Evolutionary conservation across 1,140 invertebrate species (phyloP).

Genomic region (Papilio xuthus): DNA sequence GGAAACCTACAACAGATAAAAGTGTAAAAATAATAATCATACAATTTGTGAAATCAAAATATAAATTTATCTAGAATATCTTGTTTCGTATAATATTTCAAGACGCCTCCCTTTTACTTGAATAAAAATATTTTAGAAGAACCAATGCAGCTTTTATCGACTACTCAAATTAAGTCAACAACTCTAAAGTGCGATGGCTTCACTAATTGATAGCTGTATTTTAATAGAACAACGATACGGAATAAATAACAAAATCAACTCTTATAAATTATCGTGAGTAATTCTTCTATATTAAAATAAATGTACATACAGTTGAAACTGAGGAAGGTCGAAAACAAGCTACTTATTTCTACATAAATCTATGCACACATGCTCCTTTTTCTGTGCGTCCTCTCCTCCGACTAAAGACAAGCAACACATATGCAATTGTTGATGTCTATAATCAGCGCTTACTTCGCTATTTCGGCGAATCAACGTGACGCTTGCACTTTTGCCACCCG

Average conservation of each 20-base stretch:
- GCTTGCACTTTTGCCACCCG: too few relatives aligned
- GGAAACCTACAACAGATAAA: too few relatives aligned
- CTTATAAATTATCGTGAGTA: not conserved
- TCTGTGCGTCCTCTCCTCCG: too few relatives aligned
- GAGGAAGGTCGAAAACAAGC: not conserved
- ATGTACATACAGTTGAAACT: not conserved
- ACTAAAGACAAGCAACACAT: too few relatives aligned
- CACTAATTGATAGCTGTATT: conserved; percentile 30
- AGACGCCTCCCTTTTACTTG: not conserved
- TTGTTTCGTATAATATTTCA: not conserved
- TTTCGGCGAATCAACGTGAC: too few relatives aligned
- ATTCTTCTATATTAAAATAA: not conserved
- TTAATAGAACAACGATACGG: not conserved
- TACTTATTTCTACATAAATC: not conserved
- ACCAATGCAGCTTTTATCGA: not conserved
- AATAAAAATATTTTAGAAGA: not conserved
- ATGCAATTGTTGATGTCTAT: too few relatives aligned
- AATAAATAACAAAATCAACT: not conserved
- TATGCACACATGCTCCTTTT: not conserved
- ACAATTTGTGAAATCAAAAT: too few relatives aligned
- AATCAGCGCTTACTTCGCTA: too few relatives aligned
- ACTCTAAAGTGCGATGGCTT: not conserved
- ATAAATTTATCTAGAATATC: not conserved
- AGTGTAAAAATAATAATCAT: too few relatives aligned
- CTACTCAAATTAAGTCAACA: conserved; percentile 32